Evolutionary conservation across 2,113 vertebrate genomes (phyloP).

Genomic region (Callaeas wilsoni): DNA sequence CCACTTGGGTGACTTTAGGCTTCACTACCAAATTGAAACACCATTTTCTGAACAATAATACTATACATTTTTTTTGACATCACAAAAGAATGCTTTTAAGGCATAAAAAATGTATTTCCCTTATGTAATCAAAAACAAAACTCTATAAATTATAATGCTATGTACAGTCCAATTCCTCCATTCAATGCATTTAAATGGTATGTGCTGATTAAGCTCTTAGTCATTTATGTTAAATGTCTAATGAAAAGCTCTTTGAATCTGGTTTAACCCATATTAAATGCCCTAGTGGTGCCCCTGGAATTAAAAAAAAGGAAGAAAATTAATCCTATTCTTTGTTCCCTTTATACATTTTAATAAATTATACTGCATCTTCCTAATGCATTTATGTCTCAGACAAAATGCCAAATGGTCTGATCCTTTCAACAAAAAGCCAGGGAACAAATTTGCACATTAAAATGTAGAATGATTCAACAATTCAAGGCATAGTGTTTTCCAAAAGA

Average conservation of each 20-base stretch:
- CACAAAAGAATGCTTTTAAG: constrained; percentile 68
- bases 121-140: constrained; percentile 75
- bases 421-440: constrained; percentile 38
- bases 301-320: constrained; percentile 46
- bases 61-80: constrained; percentile 53
- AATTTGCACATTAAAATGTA: constrained; percentile 63
- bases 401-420: constrained; percentile 61
- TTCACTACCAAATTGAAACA: constrained; percentile 66
- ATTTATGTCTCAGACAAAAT: constrained; percentile 56
- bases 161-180: constrained; percentile 63
- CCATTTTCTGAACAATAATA: constrained; percentile 68
- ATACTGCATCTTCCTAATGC: constrained; percentile 45
- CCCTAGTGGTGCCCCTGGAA: constrained; percentile 43
- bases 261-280: constrained; percentile 64
- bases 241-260: constrained; percentile 68
- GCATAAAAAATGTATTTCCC: constrained; percentile 69
- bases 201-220: constrained; percentile 67
- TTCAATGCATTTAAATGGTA: constrained; percentile 65
- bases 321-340: constrained; percentile 60
- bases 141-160: constrained; percentile 69
- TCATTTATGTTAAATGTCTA: constrained; percentile 67
- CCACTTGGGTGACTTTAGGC: constrained; percentile 62
- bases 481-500: constrained; percentile 13
- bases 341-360: constrained; percentile 70
- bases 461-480: constrained; percentile 41